These are phyloP conservation scores for Branchellion lobata DNA, from an alignment of 2,888 invertebrate genomes.

Conservation along the genomic window DNA sequence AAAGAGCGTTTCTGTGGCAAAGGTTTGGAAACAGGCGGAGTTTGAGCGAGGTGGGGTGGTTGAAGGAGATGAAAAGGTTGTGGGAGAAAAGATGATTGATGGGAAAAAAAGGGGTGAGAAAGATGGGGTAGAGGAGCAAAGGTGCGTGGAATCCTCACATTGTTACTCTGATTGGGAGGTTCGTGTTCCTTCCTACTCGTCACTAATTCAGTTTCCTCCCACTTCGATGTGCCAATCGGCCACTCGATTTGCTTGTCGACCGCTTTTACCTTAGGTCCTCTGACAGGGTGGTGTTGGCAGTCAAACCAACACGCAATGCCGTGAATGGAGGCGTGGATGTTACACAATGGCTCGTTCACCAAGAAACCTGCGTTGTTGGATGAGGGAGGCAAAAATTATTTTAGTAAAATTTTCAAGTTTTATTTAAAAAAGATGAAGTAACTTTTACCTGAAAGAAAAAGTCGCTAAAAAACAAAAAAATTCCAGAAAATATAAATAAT, in stretches of 20 bases:
- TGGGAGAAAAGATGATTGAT: not conserved
- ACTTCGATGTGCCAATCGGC: not conserved
- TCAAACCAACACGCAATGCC: not conserved
- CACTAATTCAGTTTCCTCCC: not conserved
- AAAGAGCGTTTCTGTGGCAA: too few relatives aligned
- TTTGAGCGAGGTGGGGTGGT: too few relatives aligned
- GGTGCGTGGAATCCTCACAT: not conserved
- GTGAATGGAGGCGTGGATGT: not conserved
- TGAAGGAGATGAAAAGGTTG: not conserved
- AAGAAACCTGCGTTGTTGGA: not conserved
- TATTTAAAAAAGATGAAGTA: too few relatives aligned
- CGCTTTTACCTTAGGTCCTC: too few relatives aligned
- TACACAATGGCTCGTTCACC: not conserved
- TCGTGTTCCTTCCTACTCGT: not conserved
- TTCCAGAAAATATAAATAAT: too few relatives aligned
- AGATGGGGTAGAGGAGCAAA: not conserved
- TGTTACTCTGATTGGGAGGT: not conserved
- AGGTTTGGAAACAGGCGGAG: too few relatives aligned
- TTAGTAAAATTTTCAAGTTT: too few relatives aligned
- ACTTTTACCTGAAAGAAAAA: too few relatives aligned
- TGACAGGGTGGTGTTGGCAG: not conserved
- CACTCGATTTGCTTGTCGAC: not conserved
- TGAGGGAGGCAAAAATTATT: too few relatives aligned
- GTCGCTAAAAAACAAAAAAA: too few relatives aligned
- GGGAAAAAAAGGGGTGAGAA: too few relatives aligned